A percentile compares a stretch with the other conserved stretches of the same genome.
phyloP scores from a whole-genome alignment of 2,888 invertebrate genomes.

The Polylopha cassiicola region DNA sequence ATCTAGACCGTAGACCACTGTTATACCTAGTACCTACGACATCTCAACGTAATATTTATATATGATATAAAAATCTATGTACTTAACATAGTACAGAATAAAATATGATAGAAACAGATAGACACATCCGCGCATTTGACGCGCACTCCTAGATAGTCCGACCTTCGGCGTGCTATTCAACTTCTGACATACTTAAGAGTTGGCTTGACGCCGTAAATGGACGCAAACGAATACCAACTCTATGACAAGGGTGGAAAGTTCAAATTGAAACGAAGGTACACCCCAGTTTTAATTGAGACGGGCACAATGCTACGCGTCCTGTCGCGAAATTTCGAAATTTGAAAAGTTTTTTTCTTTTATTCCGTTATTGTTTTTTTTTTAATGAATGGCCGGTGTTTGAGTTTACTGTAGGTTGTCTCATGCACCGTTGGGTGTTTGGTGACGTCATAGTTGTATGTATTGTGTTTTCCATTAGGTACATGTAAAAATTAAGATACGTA shows the following conservation, averaged over 20 bases:
- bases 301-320: constrained; percentile 40
- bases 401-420: too few relatives aligned
- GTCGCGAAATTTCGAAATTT: constrained; percentile 61
- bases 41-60: too few relatives aligned
- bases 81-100: too few relatives aligned
- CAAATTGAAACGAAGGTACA: constrained; percentile 17
- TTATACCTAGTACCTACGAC: too few relatives aligned
- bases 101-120: too few relatives aligned
- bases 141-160: constrained; percentile 70
- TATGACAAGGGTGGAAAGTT: constrained; percentile 24
- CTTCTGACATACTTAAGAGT: constrained; percentile 74
- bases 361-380: constrained; percentile 1
- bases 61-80: too few relatives aligned
- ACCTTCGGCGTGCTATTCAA: constrained; percentile 73
- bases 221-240: constrained; percentile 36
- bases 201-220: constrained; percentile 63
- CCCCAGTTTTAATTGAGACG: constrained; percentile 47
- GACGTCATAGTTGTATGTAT: too few relatives aligned
- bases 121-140: constrained; percentile 64
- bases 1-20: too few relatives aligned
- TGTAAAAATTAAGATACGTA: too few relatives aligned
- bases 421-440: too few relatives aligned
- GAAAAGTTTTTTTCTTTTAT: constrained; percentile 49
- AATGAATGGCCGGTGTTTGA: too few relatives aligned
- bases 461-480: too few relatives aligned